Evolutionary conservation across 2,888 invertebrate species (phyloP).

Genomic region (Phortica magna): DNA sequence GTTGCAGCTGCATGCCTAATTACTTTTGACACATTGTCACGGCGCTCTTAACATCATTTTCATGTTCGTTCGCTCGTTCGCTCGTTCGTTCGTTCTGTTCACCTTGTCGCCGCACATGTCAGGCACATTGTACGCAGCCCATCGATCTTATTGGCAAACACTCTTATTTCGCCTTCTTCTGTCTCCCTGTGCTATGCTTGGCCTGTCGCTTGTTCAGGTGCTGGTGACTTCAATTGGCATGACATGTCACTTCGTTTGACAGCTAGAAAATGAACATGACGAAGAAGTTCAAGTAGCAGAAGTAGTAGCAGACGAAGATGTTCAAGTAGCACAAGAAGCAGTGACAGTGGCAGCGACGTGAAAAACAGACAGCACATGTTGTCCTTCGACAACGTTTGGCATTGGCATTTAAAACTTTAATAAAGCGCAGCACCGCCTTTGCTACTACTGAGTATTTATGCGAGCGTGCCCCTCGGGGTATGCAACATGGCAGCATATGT

Average conservation of each 20-base stretch:
- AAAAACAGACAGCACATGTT: background rate
- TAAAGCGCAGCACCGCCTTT: background rate
- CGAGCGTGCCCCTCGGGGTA: background rate
- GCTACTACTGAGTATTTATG: background rate
- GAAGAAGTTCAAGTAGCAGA: conserved; percentile 27
- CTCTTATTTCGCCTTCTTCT: background rate
- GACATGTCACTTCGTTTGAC: conserved; percentile 50
- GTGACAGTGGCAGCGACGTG: background rate
- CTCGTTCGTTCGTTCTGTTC: background rate
- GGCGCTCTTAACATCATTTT: conserved; percentile 41
- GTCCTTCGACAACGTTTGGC: background rate
- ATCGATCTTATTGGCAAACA: conserved; percentile 31
- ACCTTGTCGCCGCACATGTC: conserved; percentile 4
- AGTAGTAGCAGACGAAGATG: background rate
- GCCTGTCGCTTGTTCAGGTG: conserved; percentile 31
- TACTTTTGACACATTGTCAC: conserved; percentile 54
- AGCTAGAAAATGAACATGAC: conserved; percentile 30
- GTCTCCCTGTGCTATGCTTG: background rate
- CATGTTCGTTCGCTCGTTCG: conserved; percentile 21
- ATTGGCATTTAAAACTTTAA: conserved; percentile 24
- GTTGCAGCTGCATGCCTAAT: conserved; percentile 48
- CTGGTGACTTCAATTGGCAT: conserved; percentile 40
- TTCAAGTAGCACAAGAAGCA: background rate
- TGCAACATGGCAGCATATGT: conserved; percentile 19
- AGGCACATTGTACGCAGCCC: background rate